Evolutionary conservation across 2,888 invertebrate species (phyloP).

Genomic region (Drosophila birchii): DNA sequence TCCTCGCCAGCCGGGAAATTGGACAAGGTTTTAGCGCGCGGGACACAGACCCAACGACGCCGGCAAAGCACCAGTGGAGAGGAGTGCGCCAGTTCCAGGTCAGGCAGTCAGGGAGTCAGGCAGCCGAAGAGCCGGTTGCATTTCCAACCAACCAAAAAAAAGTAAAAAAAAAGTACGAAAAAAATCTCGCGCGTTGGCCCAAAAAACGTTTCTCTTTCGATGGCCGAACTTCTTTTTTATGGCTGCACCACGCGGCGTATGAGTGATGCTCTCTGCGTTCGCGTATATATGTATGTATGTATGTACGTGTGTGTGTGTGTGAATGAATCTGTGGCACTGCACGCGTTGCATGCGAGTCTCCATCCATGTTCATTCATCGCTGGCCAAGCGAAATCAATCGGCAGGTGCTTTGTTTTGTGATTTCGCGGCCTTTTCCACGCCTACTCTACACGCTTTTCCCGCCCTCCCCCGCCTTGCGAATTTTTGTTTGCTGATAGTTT

Average conservation of each 20-base stretch:
- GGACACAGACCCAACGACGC: conserved; percentile 17
- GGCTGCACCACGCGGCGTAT: conserved; percentile 64
- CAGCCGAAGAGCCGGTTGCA: conserved; percentile 27
- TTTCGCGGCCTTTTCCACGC: conserved; percentile 25
- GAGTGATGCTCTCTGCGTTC: conserved; percentile 58
- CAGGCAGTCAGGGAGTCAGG: conserved; percentile 38
- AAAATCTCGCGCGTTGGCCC: conserved; percentile 26
- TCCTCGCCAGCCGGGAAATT: conserved; percentile 51
- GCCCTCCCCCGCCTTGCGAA: conserved; percentile 24
- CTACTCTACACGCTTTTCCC: conserved; percentile 14
- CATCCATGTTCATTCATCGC: conserved; percentile 64
- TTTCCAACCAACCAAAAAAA: conserved; percentile 6
- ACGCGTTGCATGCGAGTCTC: conserved; percentile 15
- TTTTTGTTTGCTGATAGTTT: conserved; percentile 76
- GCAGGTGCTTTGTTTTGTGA: conserved; percentile 75
- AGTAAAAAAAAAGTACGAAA: not conserved
- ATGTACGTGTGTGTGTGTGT: conserved; percentile 21
- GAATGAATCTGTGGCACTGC: conserved; percentile 33
- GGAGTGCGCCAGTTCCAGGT: conserved; percentile 13
- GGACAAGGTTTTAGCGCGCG: conserved; percentile 33
- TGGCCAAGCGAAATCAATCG: conserved; percentile 70
- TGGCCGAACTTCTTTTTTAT: conserved; percentile 33
- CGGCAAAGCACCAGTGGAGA: conserved; percentile 2
- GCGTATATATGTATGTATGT: not conserved
- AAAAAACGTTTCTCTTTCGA: conserved; percentile 45